These are phyloP conservation scores for Sakesphorus luctuosus DNA, from an alignment of 2,113 vertebrate species.

Conservation along the genomic window DNA sequence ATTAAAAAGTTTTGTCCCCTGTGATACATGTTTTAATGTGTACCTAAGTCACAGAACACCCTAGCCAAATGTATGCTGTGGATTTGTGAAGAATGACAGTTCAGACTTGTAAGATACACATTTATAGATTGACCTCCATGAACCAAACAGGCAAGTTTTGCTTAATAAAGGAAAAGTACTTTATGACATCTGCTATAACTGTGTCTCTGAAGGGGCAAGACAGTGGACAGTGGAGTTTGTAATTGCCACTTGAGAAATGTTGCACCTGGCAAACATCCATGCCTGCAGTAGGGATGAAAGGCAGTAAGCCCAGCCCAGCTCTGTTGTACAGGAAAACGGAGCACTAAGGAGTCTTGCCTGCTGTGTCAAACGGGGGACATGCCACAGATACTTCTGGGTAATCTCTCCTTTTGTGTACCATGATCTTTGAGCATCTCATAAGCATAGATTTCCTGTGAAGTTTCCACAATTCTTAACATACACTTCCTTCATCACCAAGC, in stretches of 20 bases:
- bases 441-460: neutral
- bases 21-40: neutral
- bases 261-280: rapidly evolving
- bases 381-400: neutral
- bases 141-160: neutral
- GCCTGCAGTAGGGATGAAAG: neutral
- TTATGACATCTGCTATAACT: neutral
- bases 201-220: neutral
- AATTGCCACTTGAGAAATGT: neutral
- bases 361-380: neutral
- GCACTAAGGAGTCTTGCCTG: neutral
- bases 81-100: neutral
- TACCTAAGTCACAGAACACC: neutral
- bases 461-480: neutral
- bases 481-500: neutral
- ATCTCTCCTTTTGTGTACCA: neutral
- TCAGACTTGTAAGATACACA: neutral
- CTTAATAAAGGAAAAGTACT: neutral
- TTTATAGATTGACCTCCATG: neutral
- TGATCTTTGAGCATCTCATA: neutral
- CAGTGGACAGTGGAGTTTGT: neutral
- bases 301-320: neutral
- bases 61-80: neutral
- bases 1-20: neutral
- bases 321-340: neutral